Evolutionary conservation across 2,797 vertebrate genomes (phyloP).

Genomic region (Pipistrellus nathusii): DNA sequence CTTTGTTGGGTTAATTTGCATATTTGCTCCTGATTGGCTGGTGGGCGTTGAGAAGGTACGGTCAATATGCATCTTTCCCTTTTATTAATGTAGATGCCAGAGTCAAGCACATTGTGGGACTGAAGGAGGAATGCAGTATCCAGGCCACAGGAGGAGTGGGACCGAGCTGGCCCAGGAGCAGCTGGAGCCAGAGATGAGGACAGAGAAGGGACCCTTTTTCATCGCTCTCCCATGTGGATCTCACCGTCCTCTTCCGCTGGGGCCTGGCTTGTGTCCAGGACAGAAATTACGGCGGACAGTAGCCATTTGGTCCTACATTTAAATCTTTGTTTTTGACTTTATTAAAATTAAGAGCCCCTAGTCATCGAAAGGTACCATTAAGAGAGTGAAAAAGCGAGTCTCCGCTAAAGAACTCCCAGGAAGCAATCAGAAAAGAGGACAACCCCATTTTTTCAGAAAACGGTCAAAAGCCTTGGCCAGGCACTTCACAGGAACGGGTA

Average conservation of each 20-base stretch:
- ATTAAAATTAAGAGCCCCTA: background rate
- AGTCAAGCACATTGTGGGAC: background rate
- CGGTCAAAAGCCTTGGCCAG: background rate
- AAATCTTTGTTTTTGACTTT: background rate
- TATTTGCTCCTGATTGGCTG: no score
- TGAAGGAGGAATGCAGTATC: background rate
- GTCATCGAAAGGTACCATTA: background rate
- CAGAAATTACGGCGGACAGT: background rate
- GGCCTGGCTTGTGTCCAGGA: background rate
- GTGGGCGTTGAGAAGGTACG: no score
- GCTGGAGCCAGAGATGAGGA: background rate
- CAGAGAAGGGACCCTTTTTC: no score
- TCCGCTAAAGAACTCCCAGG: background rate
- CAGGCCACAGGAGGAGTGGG: background rate
- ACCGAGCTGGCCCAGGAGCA: background rate
- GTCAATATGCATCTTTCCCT: no score
- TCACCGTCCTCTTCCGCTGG: background rate
- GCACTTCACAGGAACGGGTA: background rate
- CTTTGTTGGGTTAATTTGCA: no score
- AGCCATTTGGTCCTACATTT: background rate
- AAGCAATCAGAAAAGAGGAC: background rate
- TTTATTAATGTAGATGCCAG: background rate
- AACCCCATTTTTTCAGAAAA: background rate
- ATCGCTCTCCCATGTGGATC: background rate
- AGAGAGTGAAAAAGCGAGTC: background rate